Percentiles rank a stretch among this genome's conserved stretches.
Evolutionary conservation across 2,113 vertebrate species (phyloP).

Genomic region (Perca flavescens): DNA sequence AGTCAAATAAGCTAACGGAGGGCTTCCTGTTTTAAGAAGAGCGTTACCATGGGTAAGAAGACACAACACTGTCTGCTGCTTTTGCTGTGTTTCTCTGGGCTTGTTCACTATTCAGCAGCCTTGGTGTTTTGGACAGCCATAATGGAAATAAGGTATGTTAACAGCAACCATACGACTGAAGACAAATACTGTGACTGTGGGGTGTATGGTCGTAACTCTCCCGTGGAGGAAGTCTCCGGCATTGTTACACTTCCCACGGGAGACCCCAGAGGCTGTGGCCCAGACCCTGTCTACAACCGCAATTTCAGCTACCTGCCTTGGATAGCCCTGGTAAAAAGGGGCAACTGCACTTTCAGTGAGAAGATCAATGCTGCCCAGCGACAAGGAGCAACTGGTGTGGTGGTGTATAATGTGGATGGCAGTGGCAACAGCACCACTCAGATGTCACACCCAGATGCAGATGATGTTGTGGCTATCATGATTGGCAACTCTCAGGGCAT

Average conservation of each 20-base stretch:
- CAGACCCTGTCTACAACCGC: conserved; percentile 51
- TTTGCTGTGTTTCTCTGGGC: conserved; percentile 67
- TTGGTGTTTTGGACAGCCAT: conserved; percentile 76
- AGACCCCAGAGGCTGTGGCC: conserved; percentile 74
- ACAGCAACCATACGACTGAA: conserved; percentile 56
- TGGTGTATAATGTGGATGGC: conserved; percentile 88
- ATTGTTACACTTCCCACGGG: conserved; percentile 62
- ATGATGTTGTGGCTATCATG: conserved; percentile 72
- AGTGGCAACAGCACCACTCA: conserved; percentile 75
- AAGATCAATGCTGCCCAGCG: conserved; percentile 86
- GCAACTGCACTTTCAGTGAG: conserved; percentile 89
- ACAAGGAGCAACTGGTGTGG: conserved; percentile 86
- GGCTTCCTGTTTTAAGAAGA: conserved; percentile 59
- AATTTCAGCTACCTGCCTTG: conserved; percentile 67
- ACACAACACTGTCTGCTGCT: conserved; percentile 60
- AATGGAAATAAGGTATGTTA: conserved; percentile 65
- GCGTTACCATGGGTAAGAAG: conserved; percentile 69
- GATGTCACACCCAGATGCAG: conserved; percentile 78
- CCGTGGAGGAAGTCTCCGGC: conserved; percentile 44
- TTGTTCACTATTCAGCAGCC: conserved; percentile 58
- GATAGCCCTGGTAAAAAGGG: conserved; percentile 92
- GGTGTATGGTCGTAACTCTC: conserved; percentile 70
- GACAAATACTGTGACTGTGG: conserved; percentile 78
- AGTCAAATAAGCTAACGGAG: conserved; percentile 29
- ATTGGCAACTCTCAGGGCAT: conserved; percentile 75